Base-by-base conservation (phyloP, 2,888 invertebrate genomes). In the Euclidia mi region DNA sequence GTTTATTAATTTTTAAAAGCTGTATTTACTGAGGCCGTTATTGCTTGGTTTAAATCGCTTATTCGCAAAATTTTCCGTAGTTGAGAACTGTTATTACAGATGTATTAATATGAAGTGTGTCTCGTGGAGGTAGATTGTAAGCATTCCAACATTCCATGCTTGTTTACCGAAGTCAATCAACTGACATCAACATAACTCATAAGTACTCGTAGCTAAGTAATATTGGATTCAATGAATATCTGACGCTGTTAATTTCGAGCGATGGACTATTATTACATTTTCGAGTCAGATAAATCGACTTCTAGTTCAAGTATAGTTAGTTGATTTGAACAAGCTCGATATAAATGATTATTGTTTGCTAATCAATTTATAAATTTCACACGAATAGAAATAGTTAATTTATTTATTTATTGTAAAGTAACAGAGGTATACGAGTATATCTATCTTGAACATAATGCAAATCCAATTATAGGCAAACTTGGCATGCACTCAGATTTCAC, bases 131-230 rank as follows among this genome's bases (percentile, higher is more conserved):
- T 11, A 3, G 4, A 11, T 0, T 12, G 46, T 20, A 31, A 49
- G 38, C 37, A 25, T 7, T n/a, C 42, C 43, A 31, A 14, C 45
- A 56, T 17, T 20, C 41, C 10, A 18, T 32, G 29, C 1, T 40
- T 28, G 58, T 79, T 76, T 63, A 71, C 67, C 35, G 51, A 51
- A 82, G 71, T 65, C 74, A 78, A 78, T 79, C 78, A 78, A 66
- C 60, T 52, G 67, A 47, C 62, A 68, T 67, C 53, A 67, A 71
- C 70, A 67, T 62, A 71, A 74, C 63, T 63, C 53, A 29, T 14
- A 49, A 46, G 43, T 44, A 17, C 52, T 55, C 32, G 46, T 7
- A 38, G 59, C 56, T 65, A 65, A 71, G 71, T 78, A 74, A 77
- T 65, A 75, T 64, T 47, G 56, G 67, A 65, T 63, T 62, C 71